These are phyloP conservation scores for Echiichthys vipera DNA, from an alignment of 2,797 vertebrate genomes.

Conservation along the genomic window DNA sequence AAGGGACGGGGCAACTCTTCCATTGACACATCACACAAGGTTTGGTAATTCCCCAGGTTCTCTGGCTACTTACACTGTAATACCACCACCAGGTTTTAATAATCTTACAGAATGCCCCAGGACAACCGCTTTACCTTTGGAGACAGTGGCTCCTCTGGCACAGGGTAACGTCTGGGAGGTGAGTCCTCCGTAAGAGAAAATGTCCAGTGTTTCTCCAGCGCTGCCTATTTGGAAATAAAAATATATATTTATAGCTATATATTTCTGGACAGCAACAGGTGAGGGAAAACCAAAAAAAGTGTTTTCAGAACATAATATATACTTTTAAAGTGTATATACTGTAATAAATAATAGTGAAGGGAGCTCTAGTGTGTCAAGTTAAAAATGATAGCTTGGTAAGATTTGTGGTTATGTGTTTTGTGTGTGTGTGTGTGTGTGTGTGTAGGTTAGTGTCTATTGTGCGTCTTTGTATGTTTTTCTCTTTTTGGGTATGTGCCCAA, in stretches of 20 bases:
- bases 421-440: background rate
- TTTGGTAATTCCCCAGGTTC: constrained; percentile 26
- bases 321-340: background rate
- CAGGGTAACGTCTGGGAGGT: constrained; percentile 75
- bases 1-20: constrained; percentile 23
- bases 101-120: background rate
- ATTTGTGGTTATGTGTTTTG: background rate
- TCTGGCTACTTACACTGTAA: background rate
- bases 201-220: constrained; percentile 86
- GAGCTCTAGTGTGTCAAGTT: background rate
- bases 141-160: constrained; percentile 71
- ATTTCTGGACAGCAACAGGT: constrained; percentile 1
- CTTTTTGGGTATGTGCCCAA: background rate
- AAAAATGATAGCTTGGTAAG: background rate
- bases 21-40: constrained; percentile 24
- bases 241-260: background rate
- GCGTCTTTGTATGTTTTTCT: background rate
- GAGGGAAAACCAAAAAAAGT: background rate
- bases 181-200: constrained; percentile 76
- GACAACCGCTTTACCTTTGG: constrained; percentile 47
- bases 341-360: background rate
- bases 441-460: background rate
- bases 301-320: background rate
- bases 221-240: constrained; percentile 79
- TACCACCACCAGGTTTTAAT: constrained; percentile 2